These are phyloP conservation scores for Mesocentrotus franciscanus DNA, from an alignment of 53 echinoderm and acorn worm species.

Conservation along the genomic window DNA sequence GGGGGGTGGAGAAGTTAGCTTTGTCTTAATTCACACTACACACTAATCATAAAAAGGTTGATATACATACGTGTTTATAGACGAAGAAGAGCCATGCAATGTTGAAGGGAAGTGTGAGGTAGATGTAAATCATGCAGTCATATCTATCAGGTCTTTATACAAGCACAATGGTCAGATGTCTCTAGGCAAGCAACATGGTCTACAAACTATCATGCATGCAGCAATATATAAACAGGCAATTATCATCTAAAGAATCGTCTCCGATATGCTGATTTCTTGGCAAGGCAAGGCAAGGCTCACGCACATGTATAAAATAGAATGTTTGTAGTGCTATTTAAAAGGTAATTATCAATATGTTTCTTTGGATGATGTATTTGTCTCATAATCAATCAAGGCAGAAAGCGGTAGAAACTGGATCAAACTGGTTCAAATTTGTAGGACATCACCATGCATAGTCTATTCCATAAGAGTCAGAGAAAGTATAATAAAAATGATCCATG, in stretches of 20 bases:
- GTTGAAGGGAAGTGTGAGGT: neutral
- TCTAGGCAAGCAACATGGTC: neutral
- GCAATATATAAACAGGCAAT: neutral
- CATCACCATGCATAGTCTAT: neutral
- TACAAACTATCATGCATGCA: conserved; percentile 17
- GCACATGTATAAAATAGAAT: neutral
- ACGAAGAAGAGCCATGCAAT: neutral
- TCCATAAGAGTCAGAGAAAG: neutral
- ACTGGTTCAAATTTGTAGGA: neutral
- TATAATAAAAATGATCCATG: conserved; percentile 10
- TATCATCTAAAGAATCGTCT: neutral
- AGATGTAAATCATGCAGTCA: neutral
- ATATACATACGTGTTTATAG: neutral
- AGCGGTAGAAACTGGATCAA: neutral
- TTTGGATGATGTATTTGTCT: neutral
- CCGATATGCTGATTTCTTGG: neutral
- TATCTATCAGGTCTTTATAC: neutral
- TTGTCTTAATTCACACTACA: neutral
- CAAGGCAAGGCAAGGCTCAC: neutral
- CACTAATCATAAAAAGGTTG: neutral
- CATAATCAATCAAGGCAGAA: neutral
- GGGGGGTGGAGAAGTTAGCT: neutral
- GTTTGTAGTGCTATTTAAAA: neutral
- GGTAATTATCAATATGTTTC: neutral
- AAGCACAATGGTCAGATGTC: neutral